Conservation (phyloP, 1,140 invertebrate species). For the Achroia grisella region DNA sequence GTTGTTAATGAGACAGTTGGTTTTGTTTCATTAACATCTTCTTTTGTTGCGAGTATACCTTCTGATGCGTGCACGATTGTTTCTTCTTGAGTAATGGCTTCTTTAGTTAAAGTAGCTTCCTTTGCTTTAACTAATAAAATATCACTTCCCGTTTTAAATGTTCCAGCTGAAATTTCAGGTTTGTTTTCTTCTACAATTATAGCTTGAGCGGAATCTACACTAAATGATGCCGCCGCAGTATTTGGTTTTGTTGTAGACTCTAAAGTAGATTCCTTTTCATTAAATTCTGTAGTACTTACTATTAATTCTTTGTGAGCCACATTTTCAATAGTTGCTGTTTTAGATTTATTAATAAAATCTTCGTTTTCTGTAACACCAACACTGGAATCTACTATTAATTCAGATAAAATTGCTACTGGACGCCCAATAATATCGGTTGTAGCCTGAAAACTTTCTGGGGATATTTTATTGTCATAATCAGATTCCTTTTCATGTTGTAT, state of each 20-base stretch:
- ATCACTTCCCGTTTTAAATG: slow-evolving; percentile 14
- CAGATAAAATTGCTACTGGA: slow-evolving; percentile 42
- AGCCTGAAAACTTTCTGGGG: slow-evolving; percentile 23
- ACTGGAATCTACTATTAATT: slow-evolving; percentile 34
- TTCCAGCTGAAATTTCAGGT: slow-evolving; percentile 26
- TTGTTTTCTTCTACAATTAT: slow-evolving; percentile 37
- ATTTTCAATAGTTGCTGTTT: slow-evolving; percentile 39
- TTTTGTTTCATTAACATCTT: slow-evolving; percentile 13
- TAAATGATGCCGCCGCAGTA: slow-evolving; percentile 20
- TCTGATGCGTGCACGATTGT: slow-evolving; percentile 35
- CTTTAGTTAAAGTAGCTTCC: slow-evolving; percentile 17
- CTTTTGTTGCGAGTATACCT: slow-evolving; percentile 17
- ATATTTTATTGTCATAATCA: slow-evolving; percentile 18
- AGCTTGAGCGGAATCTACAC: slow-evolving; percentile 37
- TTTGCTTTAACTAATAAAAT: slow-evolving; percentile 16
- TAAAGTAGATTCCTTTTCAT: slow-evolving; percentile 48
- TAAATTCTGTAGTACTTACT: slow-evolving; percentile 35
- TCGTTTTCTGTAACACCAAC: slow-evolving; percentile 23
- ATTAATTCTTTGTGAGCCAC: slow-evolving; percentile 39
- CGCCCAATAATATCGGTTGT: slow-evolving; percentile 25
- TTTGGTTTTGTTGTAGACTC: slow-evolving; percentile 13
- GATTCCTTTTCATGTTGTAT: slow-evolving; percentile 48
- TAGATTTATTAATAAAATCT: slow-evolving; percentile 6
- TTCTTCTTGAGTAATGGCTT: slow-evolving; percentile 53
- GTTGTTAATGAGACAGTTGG: slow-evolving; percentile 26